Percentiles rank a stretch among this genome's conserved stretches.
Conservation (phyloP, 2,797 vertebrate genomes). For the Amblyraja radiata region DNA sequence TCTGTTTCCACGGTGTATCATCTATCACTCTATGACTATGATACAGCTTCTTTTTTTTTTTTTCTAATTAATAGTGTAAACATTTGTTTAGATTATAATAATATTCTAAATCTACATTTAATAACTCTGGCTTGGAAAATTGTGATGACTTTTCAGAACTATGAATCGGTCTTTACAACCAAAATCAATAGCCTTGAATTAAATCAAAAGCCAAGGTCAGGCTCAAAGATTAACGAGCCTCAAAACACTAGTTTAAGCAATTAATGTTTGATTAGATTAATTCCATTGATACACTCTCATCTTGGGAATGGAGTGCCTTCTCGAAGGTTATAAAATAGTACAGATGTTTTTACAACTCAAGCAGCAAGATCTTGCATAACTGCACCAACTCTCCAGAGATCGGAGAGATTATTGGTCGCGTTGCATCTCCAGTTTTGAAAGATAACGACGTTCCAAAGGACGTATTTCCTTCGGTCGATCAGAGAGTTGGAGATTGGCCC, state of each 20-base stretch:
- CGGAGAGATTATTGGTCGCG: conserved; percentile 23
- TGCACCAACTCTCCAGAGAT: conserved; percentile 30
- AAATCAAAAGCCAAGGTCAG: not conserved
- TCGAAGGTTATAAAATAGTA: conserved; percentile 8
- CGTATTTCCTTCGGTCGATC: conserved; percentile 31
- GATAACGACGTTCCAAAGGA: conserved; percentile 30
- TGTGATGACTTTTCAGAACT: not conserved
- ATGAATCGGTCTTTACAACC: conserved; percentile 11
- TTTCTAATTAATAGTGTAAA: conserved; percentile 8
- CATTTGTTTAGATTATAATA: conserved; percentile 23
- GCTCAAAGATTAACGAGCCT: not conserved
- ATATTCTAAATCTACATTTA: conserved; percentile 14
- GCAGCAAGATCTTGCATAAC: conserved; percentile 29
- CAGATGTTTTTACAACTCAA: conserved; percentile 24
- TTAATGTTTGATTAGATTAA: conserved; percentile 26
- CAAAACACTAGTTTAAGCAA: conserved; percentile 13
- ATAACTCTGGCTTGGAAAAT: not conserved
- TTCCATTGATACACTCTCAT: not conserved
- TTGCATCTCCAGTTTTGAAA: conserved; percentile 19
- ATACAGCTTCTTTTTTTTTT: not conserved
- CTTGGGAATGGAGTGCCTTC: conserved; percentile 4
- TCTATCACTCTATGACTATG: too few relatives aligned
- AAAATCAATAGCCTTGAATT: conserved; percentile 5
- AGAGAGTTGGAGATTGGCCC: conserved; percentile 28
- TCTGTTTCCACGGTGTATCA: too few relatives aligned